Base-by-base conservation (phyloP, 2,888 invertebrate species). In the Cosmia trapezina region DNA sequence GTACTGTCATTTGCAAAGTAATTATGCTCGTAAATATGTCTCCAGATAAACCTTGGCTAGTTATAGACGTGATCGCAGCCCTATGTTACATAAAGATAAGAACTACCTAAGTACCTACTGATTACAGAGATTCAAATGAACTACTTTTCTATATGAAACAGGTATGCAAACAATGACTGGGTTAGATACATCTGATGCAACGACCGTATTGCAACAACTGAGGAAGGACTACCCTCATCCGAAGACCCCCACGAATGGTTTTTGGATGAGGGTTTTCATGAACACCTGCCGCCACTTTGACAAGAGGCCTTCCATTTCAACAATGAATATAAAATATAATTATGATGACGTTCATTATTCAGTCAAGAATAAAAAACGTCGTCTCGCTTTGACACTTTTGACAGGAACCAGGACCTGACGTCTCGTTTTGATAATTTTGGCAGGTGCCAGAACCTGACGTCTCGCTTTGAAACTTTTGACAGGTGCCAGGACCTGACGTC, bases 1-100 rank as follows among this genome's bases (percentile, higher is more conserved):
- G 69, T 22, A 28, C 62, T 64, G 64, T 76, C 76, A 80, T 80
- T 80, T 61, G 76, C 61, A 19, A 64, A 76, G 47, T 65, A 76
- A 80, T 80, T 53, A 56, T 63, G 54, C 54, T 67, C 79, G 51
- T 70, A 79, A 67, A 70, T 75, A 60, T 67, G 63, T 75, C 59
- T 17, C 69, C 14, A 51, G 66, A 56, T 70, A 63, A 28, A 57
- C 49, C 62, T 59, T 54, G 2, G 64, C 12, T 73, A 73, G 64
- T 73, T 68, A 19, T 68, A 64, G 43, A 51, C 12, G 19, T 51
- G 54, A 54, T 66, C n/a, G n/a, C 5, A 37, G 71, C 11, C 28
- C n/a, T 43, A 1, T 45, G 51, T 28, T 57, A 53, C 9, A 17
- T 41, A 47, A 2, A 65, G 28, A 47, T 60, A 54, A 41, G 41